These are phyloP conservation scores for Drosophila mayaguana DNA, from an alignment of 2,888 invertebrate genomes.

Conservation along the genomic window DNA sequence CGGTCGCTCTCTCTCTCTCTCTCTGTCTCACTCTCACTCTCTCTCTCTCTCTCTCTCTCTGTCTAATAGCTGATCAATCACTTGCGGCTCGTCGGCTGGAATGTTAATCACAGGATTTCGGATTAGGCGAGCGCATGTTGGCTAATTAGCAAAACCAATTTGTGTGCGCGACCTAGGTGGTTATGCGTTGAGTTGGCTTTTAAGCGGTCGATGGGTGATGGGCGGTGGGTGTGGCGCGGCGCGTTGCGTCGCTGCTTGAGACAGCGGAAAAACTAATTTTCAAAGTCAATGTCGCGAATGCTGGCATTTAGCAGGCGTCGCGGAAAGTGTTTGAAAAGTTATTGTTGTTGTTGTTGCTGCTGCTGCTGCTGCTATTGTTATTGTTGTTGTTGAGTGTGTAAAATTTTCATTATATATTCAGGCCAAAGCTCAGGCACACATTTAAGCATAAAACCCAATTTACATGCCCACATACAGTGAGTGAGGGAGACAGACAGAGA, in stretches of 20 bases:
- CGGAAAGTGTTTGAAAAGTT: constrained; percentile 21
- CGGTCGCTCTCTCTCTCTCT: neutral
- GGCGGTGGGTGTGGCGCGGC: neutral
- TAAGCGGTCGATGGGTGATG: neutral
- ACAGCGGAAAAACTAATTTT: constrained; percentile 57
- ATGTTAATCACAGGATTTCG: constrained; percentile 14
- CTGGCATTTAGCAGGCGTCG: constrained; percentile 25
- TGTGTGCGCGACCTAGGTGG: constrained; percentile 12
- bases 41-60: neutral
- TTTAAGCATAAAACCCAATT: constrained; percentile 11
- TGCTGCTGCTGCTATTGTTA: constrained; percentile 1
- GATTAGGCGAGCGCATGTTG: neutral
- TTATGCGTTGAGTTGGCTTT: neutral
- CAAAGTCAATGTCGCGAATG: constrained; percentile 67
- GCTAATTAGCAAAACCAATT: constrained; percentile 50
- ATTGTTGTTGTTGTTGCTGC: constrained; percentile 23
- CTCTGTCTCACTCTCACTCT: neutral
- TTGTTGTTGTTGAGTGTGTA: constrained; percentile 48
- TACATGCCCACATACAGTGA: constrained; percentile 11
- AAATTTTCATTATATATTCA: constrained; percentile 70
- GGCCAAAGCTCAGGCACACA: constrained; percentile 18
- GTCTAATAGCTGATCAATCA: neutral
- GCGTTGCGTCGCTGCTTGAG: constrained; percentile 2
- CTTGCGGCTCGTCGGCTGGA: neutral
- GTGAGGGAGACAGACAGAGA: neutral